Evolutionary conservation across 2,797 vertebrate genomes (phyloP).

Genomic region (Karalla daura): DNA sequence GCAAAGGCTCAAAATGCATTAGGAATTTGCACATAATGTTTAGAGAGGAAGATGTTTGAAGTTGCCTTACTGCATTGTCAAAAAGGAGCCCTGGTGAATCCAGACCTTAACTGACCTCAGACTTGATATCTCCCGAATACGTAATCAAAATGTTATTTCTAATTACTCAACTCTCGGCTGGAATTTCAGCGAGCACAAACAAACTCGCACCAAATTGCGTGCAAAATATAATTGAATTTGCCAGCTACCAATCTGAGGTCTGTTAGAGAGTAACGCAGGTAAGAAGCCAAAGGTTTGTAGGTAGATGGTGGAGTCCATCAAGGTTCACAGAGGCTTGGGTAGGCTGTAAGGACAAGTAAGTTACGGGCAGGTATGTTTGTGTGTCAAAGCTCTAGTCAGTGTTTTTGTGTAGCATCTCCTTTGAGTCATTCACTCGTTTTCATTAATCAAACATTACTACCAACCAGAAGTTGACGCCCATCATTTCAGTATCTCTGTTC

Average conservation of each 20-base stretch:
- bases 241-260: slow-evolving; percentile 72
- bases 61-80: slow-evolving; percentile 66
- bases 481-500: slow-evolving; percentile 85
- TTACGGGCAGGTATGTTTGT: slow-evolving; percentile 89
- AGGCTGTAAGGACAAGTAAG: slow-evolving; percentile 73
- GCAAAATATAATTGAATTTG: slow-evolving; percentile 13
- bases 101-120: slow-evolving; percentile 68
- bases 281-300: slow-evolving; percentile 58
- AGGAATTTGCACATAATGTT: too few species aligned
- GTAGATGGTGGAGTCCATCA: slow-evolving; percentile 52
- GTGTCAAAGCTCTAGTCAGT: slow-evolving; percentile 82
- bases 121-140: slow-evolving; percentile 59
- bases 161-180: neutral
- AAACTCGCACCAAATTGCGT: slow-evolving; percentile 15
- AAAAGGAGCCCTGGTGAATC: slow-evolving; percentile 41
- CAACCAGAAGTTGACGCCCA: slow-evolving; percentile 82
- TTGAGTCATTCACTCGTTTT: slow-evolving; percentile 72
- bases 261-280: slow-evolving; percentile 65
- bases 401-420: slow-evolving; percentile 77
- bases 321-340: slow-evolving; percentile 67
- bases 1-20: neutral
- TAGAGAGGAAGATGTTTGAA: neutral
- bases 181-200: neutral
- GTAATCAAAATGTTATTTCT: neutral
- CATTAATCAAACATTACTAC: slow-evolving; percentile 83